Percentiles rank a stretch among this genome's conserved stretches.
phyloP scores from a whole-genome alignment of 2,888 invertebrate genomes.

The Nymphalis urticae region DNA sequence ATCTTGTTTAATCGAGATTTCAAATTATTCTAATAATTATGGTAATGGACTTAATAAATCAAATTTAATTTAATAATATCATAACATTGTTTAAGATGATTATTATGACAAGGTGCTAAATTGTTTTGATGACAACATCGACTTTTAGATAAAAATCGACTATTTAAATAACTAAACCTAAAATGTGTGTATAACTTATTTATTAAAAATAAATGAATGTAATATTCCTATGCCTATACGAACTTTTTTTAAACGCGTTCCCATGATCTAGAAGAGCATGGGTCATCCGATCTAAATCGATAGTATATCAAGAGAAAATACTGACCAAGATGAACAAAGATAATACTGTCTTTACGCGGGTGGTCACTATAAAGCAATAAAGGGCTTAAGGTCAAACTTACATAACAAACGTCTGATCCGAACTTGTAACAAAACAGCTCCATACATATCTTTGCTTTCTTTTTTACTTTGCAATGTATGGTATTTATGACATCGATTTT shows the following conservation, averaged over 20 bases:
- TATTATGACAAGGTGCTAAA: too few relatives aligned
- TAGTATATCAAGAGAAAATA: constrained; percentile 71
- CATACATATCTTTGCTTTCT: constrained; percentile 36
- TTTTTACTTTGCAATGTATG: constrained; percentile 28
- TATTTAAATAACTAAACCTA: too few relatives aligned
- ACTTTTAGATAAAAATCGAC: too few relatives aligned
- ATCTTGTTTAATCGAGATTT: neutral
- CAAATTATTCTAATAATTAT: too few relatives aligned
- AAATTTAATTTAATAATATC: too few relatives aligned
- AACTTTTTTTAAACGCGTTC: constrained; percentile 52
- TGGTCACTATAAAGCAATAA: constrained; percentile 51
- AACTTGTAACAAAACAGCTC: constrained; percentile 41
- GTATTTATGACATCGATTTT: constrained; percentile 30
- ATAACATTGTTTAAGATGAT: too few relatives aligned
- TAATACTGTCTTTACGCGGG: constrained; percentile 50
- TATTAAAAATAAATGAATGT: too few relatives aligned
- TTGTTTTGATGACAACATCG: too few relatives aligned
- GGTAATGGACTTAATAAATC: too few relatives aligned
- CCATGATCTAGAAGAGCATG: constrained; percentile 52
- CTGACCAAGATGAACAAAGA: constrained; percentile 64
- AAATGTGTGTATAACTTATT: too few relatives aligned
- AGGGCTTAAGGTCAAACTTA: constrained; percentile 46
- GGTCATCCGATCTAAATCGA: constrained; percentile 70
- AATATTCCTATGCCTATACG: neutral
- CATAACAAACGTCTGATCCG: constrained; percentile 40